Percentiles rank a stretch among this genome's conserved stretches.
Conservation (phyloP, 2,888 invertebrate species). For the Pseudococcus longispinus region DNA sequence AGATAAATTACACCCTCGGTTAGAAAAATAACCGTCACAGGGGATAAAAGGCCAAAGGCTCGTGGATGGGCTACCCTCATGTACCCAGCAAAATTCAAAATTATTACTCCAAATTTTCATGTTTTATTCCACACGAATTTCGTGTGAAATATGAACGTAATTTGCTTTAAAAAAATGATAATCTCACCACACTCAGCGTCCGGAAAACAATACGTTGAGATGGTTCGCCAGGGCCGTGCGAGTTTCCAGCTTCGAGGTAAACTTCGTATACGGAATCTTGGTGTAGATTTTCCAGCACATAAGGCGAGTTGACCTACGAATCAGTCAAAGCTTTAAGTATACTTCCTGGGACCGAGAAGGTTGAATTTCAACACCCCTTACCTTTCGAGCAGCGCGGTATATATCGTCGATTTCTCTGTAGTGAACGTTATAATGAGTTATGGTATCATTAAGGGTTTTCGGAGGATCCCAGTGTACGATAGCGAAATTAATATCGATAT, state of each 20-base stretch:
- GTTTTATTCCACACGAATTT: neutral
- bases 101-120: constrained; percentile 27
- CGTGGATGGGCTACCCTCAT: no score
- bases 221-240: constrained; percentile 78
- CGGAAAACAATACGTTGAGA: constrained; percentile 79
- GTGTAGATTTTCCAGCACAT: constrained; percentile 76
- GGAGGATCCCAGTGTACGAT: constrained; percentile 82
- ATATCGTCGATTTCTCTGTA: constrained; percentile 69
- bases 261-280: constrained; percentile 81
- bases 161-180: neutral
- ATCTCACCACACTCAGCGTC: constrained; percentile 72
- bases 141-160: neutral
- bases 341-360: no score
- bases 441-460: constrained; percentile 74
- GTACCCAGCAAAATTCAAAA: constrained; percentile 27
- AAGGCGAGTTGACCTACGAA: constrained; percentile 65
- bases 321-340: neutral
- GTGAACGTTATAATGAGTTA: constrained; percentile 70
- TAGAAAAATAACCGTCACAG: neutral
- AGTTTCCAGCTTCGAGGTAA: constrained; percentile 79
- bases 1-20: neutral
- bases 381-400: constrained; percentile 67
- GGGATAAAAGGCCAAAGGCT: no score
- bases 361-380: neutral
- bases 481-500: constrained; percentile 78